A percentile compares a stretch with the other conserved stretches of the same genome.
phyloP scores from a whole-genome alignment of 2,113 vertebrate species.

The Castor canadensis region DNA sequence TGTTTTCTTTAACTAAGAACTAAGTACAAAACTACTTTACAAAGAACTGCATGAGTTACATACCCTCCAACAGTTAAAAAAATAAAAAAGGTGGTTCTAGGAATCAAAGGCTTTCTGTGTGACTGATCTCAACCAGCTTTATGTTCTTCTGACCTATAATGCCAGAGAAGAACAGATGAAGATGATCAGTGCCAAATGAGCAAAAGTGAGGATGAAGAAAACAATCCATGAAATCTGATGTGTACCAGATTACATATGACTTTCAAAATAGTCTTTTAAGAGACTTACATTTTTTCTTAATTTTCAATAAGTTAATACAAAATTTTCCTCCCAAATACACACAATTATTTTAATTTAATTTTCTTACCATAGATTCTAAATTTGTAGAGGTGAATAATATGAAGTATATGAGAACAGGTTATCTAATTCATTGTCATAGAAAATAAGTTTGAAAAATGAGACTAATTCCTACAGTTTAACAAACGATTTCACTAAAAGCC shows the following conservation, averaged over 20 bases:
- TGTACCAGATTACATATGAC: background rate
- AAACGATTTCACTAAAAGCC: background rate
- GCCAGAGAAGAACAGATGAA: background rate
- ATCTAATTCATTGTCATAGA: background rate
- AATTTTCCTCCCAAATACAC: background rate
- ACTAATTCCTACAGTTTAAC: background rate
- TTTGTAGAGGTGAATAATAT: background rate
- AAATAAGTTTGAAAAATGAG: background rate
- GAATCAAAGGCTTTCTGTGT: background rate
- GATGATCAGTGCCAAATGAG: background rate
- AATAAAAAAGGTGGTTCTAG: background rate
- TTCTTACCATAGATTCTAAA: background rate
- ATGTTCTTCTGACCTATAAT: background rate
- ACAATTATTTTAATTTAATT: background rate
- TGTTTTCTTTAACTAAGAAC: background rate
- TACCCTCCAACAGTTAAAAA: background rate
- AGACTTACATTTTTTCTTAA: background rate
- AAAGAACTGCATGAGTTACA: background rate
- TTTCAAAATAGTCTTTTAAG: background rate
- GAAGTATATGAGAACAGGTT: background rate
- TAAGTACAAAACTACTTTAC: background rate
- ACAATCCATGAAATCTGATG: background rate
- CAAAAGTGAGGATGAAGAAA: background rate
- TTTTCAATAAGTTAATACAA: constrained; percentile 3
- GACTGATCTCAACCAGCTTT: background rate